These are phyloP conservation scores for Poeciliopsis retropinna DNA, from an alignment of 2,113 vertebrate genomes.

Conservation along the genomic window DNA sequence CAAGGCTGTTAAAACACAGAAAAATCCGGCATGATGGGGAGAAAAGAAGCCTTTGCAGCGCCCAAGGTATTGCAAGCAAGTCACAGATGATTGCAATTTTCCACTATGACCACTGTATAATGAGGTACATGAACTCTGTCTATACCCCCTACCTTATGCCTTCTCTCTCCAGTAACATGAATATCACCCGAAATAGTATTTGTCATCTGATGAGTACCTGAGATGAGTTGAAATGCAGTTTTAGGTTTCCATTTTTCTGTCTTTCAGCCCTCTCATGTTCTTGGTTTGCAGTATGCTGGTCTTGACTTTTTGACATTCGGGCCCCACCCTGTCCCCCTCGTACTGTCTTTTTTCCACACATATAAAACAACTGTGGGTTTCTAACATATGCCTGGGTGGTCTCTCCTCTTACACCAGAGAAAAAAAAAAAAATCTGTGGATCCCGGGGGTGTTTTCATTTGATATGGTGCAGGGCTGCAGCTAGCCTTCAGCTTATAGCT, in stretches of 20 bases:
- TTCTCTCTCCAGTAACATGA: slow-evolving; percentile 56
- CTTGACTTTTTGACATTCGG: slow-evolving; percentile 63
- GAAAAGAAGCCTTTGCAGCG: slow-evolving; percentile 64
- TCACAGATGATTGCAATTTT: slow-evolving; percentile 81
- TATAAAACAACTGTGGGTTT: slow-evolving; percentile 66
- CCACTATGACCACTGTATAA: slow-evolving; percentile 72
- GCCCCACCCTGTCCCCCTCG: slow-evolving; percentile 31
- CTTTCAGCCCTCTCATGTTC: slow-evolving; percentile 27
- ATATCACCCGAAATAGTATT: slow-evolving; percentile 76
- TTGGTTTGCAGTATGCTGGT: slow-evolving; percentile 39
- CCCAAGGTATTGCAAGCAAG: slow-evolving; percentile 62
- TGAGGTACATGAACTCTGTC: slow-evolving; percentile 72
- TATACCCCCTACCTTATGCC: slow-evolving; percentile 38
- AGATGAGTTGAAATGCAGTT: slow-evolving; percentile 71
- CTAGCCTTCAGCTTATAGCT: slow-evolving; percentile 22
- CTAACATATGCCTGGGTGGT: slow-evolving; percentile 73
- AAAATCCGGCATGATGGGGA: slow-evolving; percentile 57
- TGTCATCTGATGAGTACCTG: slow-evolving; percentile 75
- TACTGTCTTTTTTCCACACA: slow-evolving; percentile 33
- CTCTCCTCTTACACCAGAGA: slow-evolving; percentile 39
- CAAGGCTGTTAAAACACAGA: slow-evolving; percentile 56
- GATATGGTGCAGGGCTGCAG: slow-evolving; percentile 52
- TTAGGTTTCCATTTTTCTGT: slow-evolving; percentile 38
- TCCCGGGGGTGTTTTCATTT: slow-evolving; percentile 55
- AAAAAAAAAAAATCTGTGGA: slow-evolving; percentile 22